Base-by-base conservation (phyloP, 2,797 vertebrate species). In the Lemur catta region DNA sequence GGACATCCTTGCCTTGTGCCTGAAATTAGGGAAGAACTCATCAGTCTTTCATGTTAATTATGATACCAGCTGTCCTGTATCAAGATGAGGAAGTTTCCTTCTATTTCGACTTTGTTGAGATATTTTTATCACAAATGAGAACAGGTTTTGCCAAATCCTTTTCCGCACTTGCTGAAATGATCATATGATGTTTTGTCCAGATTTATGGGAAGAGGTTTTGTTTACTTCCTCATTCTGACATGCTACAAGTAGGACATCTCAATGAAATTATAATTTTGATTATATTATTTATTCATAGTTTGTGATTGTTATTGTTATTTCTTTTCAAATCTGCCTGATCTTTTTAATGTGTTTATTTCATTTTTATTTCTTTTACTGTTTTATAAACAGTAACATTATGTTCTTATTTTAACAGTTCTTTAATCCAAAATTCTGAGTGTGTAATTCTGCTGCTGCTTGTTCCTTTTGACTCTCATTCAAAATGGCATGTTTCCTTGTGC, bases 391-490 rank as follows among this genome's bases (percentile, higher is more conserved):
- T 76, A 59, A 72, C 0, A 24, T 71, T 81, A 15, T 6, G 76
- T 78, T 67, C 52, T 94, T 71, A 71, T 80, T 71, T 89, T 94
- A 55, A 87, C 55, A 84, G 75, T 48, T 43, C 35, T 94, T 84
- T 75, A 72, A 79, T 84, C 26, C 52, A 80, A 79, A 78, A 72
- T 87, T 33, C 48, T 74, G 43, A 28, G n/a, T 79, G 1, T 84
- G 82, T 30, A n/a, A 2, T 41, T 90, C 61, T 61, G 9, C 2
- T 55, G 15, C 12, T 90, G 92, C 10, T n/a, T 69, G 7, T n/a
- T 61, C 48, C 50, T 57, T 69, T 93, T n/a, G n/a, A 78, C 6
- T 41, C 17, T 84, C 13, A 63, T n/a, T 71, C 52, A 41, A 38
- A 82, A 72, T 79, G 41, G 18, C 35, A 80, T 84, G 1, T 75